Evolutionary conservation across 2,888 invertebrate genomes (phyloP), one percentile per base, ranked within the genome.

Genomic region (Lycocerus yunnanus): DNA sequence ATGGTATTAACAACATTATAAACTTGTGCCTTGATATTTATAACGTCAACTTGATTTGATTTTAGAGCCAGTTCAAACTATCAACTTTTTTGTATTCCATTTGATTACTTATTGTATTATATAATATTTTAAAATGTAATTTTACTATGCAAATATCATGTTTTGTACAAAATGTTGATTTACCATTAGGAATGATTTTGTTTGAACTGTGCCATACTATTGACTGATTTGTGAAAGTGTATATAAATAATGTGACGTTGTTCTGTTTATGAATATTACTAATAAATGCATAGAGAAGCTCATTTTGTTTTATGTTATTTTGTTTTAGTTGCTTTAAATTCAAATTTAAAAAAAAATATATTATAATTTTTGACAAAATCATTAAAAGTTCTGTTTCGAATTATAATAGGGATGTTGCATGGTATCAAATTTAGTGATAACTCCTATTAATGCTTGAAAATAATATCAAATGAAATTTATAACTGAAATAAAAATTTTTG

Each of bases 11-110:
- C 72, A 72, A 63, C 58, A 69, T 73, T 69, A 59, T 73, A 59
- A 73, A 69, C 69, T 73, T 73, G 73, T 73, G 73, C 73, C 73
- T 73, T 73, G 66, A 66, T 73, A 69, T 73, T 73, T 73, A 58
- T 69, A 73, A 69, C 63, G 20, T 63, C 61, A 18, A 63, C 20
- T 63, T 20, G 61, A 63, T 63, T 63, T 63, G 18, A 63, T 63
- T 63, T 18, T 63, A 63, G 61, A n/a, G 16, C 61, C 20, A 16
- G 15, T 16, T 63, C 20, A 16, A 18, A 63, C 18, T 15, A 18
- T 20, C 20, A 18, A 13, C 15, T 63, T n/a, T 63, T 18, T 18
- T 2, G 18, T 20, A 18, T 63, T 18, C 61, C 11, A 63, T 14
- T 63, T 18, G n/a, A 43, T 43, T 43, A n/a, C n/a, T 43, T 43